Evolutionary conservation across 2,888 invertebrate genomes (phyloP).

Genomic region (Prosopocoilus inquinatus): DNA sequence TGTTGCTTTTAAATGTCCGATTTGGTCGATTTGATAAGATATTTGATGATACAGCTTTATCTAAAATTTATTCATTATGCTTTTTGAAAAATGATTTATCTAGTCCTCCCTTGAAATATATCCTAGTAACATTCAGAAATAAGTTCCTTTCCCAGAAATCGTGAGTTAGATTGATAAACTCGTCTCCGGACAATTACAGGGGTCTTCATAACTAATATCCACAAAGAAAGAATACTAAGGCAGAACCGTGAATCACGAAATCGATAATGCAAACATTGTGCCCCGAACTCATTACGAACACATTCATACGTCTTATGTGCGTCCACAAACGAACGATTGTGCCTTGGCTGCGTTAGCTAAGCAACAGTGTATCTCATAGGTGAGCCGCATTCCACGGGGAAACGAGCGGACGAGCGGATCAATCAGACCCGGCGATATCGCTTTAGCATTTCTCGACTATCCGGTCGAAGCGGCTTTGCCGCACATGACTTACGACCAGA

Average conservation of each 20-base stretch:
- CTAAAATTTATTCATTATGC: no score
- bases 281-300: not conserved
- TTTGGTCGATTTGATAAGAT: no score
- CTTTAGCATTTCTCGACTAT: constrained; percentile 26
- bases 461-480: constrained; percentile 11
- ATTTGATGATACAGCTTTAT: no score
- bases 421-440: constrained; percentile 22
- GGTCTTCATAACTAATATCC: not conserved
- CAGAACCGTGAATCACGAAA: not conserved
- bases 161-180: no score
- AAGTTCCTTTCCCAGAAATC: no score
- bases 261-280: constrained; percentile 1
- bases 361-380: constrained; percentile 1
- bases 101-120: no score
- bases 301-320: constrained; percentile 1
- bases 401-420: constrained; percentile 22
- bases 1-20: no score
- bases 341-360: not conserved
- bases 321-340: not conserved
- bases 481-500: not conserved
- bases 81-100: no score
- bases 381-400: constrained; percentile 20
- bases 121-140: no score
- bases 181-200: no score
- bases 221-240: not conserved